A percentile compares a stretch with the other conserved stretches of the same genome.
phyloP scores from a whole-genome alignment of 2,797 vertebrate genomes.

The Philypnodon macrostomus region DNA sequence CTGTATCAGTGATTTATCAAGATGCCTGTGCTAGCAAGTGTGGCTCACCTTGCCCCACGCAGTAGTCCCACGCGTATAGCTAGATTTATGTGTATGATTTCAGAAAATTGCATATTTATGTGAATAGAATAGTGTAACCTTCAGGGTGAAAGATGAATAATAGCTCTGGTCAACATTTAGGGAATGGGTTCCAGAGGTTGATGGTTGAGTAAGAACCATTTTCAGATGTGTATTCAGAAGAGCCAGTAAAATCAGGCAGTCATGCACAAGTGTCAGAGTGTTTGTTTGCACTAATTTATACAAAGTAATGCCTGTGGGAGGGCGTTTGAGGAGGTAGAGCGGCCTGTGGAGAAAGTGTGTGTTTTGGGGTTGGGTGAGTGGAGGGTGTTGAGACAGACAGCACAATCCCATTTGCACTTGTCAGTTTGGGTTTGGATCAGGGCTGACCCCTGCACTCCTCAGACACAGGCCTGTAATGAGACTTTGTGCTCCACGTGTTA shows the following conservation, averaged over 20 bases:
- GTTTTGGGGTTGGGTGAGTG: constrained; percentile 19
- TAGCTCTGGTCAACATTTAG: constrained; percentile 22
- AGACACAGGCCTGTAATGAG: constrained; percentile 67
- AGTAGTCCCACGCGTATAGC: constrained; percentile 46
- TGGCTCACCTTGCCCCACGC: constrained; percentile 41
- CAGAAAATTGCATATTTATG: constrained; percentile 37
- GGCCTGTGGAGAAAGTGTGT: constrained; percentile 26
- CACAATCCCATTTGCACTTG: constrained; percentile 80
- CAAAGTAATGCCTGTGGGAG: constrained; percentile 34
- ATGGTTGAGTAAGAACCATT: neutral
- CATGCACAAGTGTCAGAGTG: constrained; percentile 16
- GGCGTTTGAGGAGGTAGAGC: constrained; percentile 26
- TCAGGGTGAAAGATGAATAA: constrained; percentile 37
- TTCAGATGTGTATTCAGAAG: constrained; percentile 2
- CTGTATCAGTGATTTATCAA: constrained; percentile 68
- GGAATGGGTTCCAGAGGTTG: constrained; percentile 19
- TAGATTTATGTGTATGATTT: constrained; percentile 47
- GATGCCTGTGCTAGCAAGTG: constrained; percentile 62
- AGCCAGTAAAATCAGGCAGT: neutral
- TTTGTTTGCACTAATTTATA: constrained; percentile 29
- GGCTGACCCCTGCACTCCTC: constrained; percentile 70
- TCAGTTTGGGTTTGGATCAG: constrained; percentile 76
- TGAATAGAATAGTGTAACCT: constrained; percentile 23
- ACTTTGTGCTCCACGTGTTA: constrained; percentile 60
- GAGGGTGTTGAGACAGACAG: constrained; percentile 63